These are phyloP conservation scores for Gymnocypris eckloni DNA, from an alignment of 2,797 vertebrate genomes.

Conservation along the genomic window DNA sequence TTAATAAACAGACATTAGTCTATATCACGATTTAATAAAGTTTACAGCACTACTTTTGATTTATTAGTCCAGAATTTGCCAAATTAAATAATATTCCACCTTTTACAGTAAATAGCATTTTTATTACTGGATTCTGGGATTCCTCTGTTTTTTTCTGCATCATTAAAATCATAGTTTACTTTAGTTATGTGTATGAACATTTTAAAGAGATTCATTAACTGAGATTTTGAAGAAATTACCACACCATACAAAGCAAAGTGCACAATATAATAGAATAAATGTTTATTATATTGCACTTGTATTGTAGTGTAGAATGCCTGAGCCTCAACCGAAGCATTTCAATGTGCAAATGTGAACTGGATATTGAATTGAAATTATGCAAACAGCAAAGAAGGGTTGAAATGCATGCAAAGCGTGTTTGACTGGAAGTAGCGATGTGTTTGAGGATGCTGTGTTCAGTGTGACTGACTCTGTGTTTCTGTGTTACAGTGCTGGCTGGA, in stretches of 20 bases:
- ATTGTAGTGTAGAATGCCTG: no score
- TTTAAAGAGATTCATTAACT: not conserved
- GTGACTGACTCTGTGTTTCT: constrained; percentile 2
- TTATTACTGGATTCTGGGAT: not conserved
- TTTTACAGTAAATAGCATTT: not conserved
- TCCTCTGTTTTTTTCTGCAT: not conserved
- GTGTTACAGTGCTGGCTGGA: constrained; percentile 91
- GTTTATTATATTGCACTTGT: no score
- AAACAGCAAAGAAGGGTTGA: not conserved
- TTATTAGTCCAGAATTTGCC: no score
- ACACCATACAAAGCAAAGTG: not conserved
- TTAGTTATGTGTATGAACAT: not conserved
- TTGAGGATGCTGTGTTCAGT: not conserved
- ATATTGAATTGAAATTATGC: no score
- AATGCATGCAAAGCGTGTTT: no score
- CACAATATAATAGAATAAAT: not conserved
- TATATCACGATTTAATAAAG: no score
- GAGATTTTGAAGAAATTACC: not conserved
- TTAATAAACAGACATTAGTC: not conserved
- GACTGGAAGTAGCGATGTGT: not conserved
- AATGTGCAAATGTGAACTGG: no score
- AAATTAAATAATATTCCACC: not conserved
- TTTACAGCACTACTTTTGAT: no score
- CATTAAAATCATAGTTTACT: not conserved
- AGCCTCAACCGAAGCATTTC: no score